Evolutionary conservation across 2,888 invertebrate species (phyloP).

Genomic region (Lasioglossum leucozonium): DNA sequence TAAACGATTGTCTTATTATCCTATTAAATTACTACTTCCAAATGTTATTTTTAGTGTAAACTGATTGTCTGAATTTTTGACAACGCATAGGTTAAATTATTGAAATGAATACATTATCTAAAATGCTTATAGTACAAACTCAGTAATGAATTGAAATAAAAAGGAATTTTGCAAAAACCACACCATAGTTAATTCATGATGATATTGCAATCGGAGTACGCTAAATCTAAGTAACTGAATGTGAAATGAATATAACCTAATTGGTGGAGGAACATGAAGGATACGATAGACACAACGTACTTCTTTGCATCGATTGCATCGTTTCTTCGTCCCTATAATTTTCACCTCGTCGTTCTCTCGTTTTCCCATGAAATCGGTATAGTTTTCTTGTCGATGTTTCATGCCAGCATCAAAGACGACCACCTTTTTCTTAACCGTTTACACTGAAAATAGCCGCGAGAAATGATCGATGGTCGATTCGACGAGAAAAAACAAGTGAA

Average conservation of each 20-base stretch:
- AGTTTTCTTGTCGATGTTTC: not conserved
- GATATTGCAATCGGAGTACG: not conserved
- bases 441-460: not conserved
- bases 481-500: conserved; percentile 30
- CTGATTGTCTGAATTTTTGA: not conserved
- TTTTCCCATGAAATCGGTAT: not conserved
- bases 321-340: conserved; percentile 48
- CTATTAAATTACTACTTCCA: not conserved
- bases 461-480: not conserved
- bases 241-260: conserved; percentile 41
- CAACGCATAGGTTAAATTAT: not conserved
- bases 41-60: too few species aligned
- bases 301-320: conserved; percentile 54
- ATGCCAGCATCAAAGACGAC: not conserved
- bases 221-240: not conserved
- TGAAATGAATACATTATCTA: not conserved
- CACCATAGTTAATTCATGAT: not conserved
- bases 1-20: not conserved
- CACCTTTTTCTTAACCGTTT: not conserved
- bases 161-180: not conserved
- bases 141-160: not conserved
- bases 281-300: conserved; percentile 38
- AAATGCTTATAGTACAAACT: too few species aligned
- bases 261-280: not conserved
- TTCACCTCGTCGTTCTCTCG: conserved; percentile 40